Evolutionary conservation across 2,113 vertebrate genomes (phyloP).

Genomic region (Microtus ochrogaster): DNA sequence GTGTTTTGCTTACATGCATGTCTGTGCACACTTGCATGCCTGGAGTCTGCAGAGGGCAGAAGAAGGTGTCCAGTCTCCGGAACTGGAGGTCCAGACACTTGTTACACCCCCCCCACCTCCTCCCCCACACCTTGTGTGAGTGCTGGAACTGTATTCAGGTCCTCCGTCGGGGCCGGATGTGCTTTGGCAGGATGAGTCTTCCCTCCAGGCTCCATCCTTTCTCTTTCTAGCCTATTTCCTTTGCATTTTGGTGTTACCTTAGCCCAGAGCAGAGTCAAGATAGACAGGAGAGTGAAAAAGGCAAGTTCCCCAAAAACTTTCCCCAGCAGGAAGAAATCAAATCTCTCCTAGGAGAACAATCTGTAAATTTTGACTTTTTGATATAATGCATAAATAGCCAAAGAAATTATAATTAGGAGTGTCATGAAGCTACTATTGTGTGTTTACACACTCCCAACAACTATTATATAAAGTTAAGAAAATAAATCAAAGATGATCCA

Average conservation of each 20-base stretch:
- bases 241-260: background rate
- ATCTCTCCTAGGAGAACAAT: background rate
- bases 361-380: slow-evolving; percentile 38
- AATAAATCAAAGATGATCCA: slow-evolving; percentile 21
- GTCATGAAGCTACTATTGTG: background rate
- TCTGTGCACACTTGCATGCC: background rate
- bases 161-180: background rate
- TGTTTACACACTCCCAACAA: slow-evolving; percentile 25
- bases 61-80: background rate
- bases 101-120: too few species aligned
- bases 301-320: background rate
- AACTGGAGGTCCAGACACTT: background rate
- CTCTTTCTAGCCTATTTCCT: background rate
- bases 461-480: slow-evolving; percentile 33
- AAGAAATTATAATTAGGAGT: slow-evolving; percentile 17
- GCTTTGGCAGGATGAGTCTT: too few species aligned
- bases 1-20: background rate
- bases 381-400: background rate
- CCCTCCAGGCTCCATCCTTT: background rate
- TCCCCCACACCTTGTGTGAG: too few species aligned
- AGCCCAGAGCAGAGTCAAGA: background rate
- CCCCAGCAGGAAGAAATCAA: slow-evolving; percentile 4
- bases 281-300: slow-evolving; percentile 10
- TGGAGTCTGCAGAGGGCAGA: background rate
- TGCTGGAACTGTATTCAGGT: background rate